Evolutionary conservation across 2,888 invertebrate species (phyloP), one percentile per base, ranked within the genome.

Genomic region (Cordylochernes scorpioides): DNA sequence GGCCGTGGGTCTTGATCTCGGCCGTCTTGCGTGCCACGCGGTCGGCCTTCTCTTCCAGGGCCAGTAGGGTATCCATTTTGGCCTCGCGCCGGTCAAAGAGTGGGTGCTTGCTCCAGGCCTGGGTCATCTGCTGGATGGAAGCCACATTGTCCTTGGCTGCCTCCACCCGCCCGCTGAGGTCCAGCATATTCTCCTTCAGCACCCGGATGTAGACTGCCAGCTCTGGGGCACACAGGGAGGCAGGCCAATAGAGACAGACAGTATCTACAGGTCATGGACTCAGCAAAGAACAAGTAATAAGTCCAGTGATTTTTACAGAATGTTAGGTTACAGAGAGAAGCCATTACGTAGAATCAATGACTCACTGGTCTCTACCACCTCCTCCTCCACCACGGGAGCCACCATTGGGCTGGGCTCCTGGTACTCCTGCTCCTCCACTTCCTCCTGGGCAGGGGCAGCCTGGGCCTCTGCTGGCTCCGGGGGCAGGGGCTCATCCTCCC

Each of bases 61-160:
- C 69, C 15, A 88, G 57, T 4, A 82, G 61, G 0, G 71, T 64
- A 43, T 82, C 77, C 55, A 72, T 74, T 46, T 74, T 74, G 3
- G 69, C 70, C 46, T 84, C 84, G 46, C 69, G 74, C 33, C 88
- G 61, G 52, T 77, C 74, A 53, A 82, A 84, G n/a, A 88, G 54
- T 1, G 88, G 80, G 29, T 64, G 62, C 35, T 67, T 65, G 4
- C 70, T 66, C 74, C 86, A 88, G 0, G 68, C 66, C 3, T 67
- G 67, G 60, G 86, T 65, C n/a, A 74, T 64, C 27, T 61, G 60
- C 46, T 67, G 66, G 24, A 88, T 72, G 49, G 68, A 68, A 19
- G 65, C 63, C 12, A 86, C 62, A 55, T 91, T 88, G 29, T 65
- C 65, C 54, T 88, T 84, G 22, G 80, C 68, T 46, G 68, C 69